Conservation (phyloP, 2,113 vertebrate genomes). For the Indicator indicator region DNA sequence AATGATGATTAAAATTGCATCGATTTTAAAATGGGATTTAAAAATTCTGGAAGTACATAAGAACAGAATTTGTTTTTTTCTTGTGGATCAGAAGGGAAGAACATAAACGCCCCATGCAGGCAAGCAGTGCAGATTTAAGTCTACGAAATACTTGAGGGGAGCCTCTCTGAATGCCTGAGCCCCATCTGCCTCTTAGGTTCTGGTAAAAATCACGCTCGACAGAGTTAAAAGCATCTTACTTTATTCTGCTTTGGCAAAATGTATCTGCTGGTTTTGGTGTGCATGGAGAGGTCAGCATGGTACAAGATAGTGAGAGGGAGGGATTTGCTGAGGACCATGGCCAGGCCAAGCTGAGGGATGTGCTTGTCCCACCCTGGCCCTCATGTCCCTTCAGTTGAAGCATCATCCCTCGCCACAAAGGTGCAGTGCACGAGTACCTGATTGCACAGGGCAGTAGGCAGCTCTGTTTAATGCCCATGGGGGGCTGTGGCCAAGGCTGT, state of each 20-base stretch:
- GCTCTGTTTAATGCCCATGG: accelerated
- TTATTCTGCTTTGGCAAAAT: background rate
- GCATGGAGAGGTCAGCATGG: accelerated
- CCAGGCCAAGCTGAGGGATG: background rate
- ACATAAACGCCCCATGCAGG: background rate
- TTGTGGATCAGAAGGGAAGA: background rate
- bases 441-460: accelerated
- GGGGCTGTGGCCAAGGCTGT: accelerated
- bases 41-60: background rate
- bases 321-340: background rate
- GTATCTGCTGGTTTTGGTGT: background rate
- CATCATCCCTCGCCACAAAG: accelerated
- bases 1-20: background rate
- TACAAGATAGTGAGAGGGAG: background rate
- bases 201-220: background rate
- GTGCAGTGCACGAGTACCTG: background rate
- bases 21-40: background rate
- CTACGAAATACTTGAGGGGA: background rate
- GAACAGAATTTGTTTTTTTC: background rate
- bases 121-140: accelerated
- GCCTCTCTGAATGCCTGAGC: background rate
- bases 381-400: background rate
- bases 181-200: background rate
- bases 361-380: background rate
- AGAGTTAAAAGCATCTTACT: background rate